Evolutionary conservation across 2,797 vertebrate genomes (phyloP).

Genomic region (Thaleichthys pacificus): DNA sequence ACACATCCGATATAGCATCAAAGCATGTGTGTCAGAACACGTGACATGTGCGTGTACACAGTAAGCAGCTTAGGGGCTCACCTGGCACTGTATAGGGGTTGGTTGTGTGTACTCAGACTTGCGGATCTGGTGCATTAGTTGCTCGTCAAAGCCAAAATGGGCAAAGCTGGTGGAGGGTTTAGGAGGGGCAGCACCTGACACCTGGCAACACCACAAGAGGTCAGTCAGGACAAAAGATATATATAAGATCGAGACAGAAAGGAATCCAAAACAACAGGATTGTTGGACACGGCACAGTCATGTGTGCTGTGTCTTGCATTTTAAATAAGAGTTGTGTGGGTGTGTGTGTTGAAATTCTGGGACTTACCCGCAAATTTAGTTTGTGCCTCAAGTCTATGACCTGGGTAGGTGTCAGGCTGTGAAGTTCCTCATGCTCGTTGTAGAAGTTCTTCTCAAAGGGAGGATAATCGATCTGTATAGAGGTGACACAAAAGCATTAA

Average conservation of each 20-base stretch:
- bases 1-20: background rate
- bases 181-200: slow-evolving; percentile 94
- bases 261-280: background rate
- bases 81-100: slow-evolving; percentile 98
- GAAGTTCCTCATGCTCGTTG: slow-evolving; percentile 94
- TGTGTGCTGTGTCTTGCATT: too few species aligned
- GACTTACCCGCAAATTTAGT: slow-evolving; percentile 90
- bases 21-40: background rate
- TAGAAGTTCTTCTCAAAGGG: slow-evolving; percentile 99
- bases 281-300: too few species aligned
- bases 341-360: background rate
- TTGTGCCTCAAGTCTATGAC: slow-evolving; percentile 91
- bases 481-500: slow-evolving; percentile 10
- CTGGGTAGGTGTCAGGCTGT: slow-evolving; percentile 81
- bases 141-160: slow-evolving; percentile 96
- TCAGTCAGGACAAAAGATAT: background rate
- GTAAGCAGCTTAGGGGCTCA: slow-evolving; percentile 47
- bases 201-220: slow-evolving; percentile 64
- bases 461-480: slow-evolving; percentile 91
- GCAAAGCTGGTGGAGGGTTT: slow-evolving; percentile 95
- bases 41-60: background rate
- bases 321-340: background rate
- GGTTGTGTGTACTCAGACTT: slow-evolving; percentile 98
- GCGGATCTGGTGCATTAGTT: slow-evolving; percentile 96
- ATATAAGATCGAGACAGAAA: background rate